A percentile compares a stretch with the other conserved stretches of the same genome.
phyloP scores from a whole-genome alignment of 1,140 invertebrate genomes.

The Bradynema listronoti region DNA sequence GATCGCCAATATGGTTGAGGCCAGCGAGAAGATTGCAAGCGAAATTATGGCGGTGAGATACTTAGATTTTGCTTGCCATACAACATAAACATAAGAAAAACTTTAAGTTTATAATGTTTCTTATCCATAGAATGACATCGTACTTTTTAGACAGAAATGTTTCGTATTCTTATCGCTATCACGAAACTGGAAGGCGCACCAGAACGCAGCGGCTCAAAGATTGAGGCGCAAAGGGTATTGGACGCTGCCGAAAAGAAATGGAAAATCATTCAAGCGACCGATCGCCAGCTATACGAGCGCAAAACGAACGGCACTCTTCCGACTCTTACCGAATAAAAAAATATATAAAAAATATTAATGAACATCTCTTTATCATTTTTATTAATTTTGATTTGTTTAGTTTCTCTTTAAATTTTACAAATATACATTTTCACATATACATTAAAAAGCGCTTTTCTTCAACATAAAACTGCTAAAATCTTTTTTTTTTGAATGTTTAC shows the following conservation, averaged over 20 bases:
- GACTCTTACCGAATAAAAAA: slow-evolving; percentile 25
- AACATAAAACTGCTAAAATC: too few relatives aligned
- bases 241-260: slow-evolving; percentile 46
- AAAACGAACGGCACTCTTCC: slow-evolving; percentile 10
- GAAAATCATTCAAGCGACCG: slow-evolving; percentile 50
- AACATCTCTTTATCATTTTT: too few relatives aligned
- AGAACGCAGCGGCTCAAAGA: slow-evolving; percentile 31
- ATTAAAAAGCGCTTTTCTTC: too few relatives aligned
- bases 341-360: too few relatives aligned
- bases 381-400: too few relatives aligned
- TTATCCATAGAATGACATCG: background rate
- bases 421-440: too few relatives aligned
- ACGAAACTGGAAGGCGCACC: slow-evolving; percentile 44
- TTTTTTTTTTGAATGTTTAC: too few relatives aligned
- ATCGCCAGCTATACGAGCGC: slow-evolving; percentile 43
- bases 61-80: slow-evolving; percentile 14
- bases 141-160: slow-evolving; percentile 49
- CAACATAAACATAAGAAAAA: background rate
- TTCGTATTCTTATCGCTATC: slow-evolving; percentile 51
- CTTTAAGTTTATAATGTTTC: background rate
- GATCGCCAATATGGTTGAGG: slow-evolving; percentile 52
- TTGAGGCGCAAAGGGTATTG: slow-evolving; percentile 48
- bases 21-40: slow-evolving; percentile 45
- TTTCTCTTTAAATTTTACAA: too few relatives aligned
- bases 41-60: slow-evolving; percentile 48